Percentiles rank a stretch among this genome's conserved stretches.
Conservation (phyloP, 1,140 invertebrate species). For the Rhopalosiphum padi region DNA sequence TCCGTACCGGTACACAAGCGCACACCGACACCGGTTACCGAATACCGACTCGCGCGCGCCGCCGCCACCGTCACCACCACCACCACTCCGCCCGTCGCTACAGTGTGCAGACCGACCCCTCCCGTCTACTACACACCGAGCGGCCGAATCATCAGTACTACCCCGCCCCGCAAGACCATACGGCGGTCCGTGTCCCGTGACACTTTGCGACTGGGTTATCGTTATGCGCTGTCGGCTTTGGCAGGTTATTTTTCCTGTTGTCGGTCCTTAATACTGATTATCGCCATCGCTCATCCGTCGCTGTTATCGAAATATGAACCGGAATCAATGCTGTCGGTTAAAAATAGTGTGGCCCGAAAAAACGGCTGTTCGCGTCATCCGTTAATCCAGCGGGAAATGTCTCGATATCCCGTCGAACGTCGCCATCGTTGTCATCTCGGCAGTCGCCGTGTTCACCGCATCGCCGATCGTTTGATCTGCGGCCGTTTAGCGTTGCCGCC, state of each 20-base stretch:
- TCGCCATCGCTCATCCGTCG: neutral
- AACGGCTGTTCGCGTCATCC: neutral
- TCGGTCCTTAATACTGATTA: neutral
- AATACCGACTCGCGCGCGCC: neutral
- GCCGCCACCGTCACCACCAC: neutral
- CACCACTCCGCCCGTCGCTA: neutral
- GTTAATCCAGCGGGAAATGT: conserved; percentile 13
- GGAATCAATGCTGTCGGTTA: neutral
- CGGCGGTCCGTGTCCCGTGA: neutral
- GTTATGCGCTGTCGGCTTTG: neutral
- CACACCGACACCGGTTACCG: neutral
- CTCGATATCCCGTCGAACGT: neutral
- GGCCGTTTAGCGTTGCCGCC: neutral
- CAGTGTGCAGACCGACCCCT: neutral
- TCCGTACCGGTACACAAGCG: neutral
- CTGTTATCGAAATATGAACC: neutral
- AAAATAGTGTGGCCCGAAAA: conserved; percentile 26
- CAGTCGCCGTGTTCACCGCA: neutral
- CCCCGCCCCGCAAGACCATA: neutral
- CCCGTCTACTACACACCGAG: neutral
- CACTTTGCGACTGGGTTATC: neutral
- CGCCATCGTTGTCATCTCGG: neutral
- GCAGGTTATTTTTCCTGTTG: neutral
- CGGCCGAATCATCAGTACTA: too few species aligned
- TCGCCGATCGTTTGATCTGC: neutral